Percentiles rank a stretch among this genome's conserved stretches.
Evolutionary conservation across 2,888 invertebrate species (phyloP).

Genomic region (Cantharis flavilabris): DNA sequence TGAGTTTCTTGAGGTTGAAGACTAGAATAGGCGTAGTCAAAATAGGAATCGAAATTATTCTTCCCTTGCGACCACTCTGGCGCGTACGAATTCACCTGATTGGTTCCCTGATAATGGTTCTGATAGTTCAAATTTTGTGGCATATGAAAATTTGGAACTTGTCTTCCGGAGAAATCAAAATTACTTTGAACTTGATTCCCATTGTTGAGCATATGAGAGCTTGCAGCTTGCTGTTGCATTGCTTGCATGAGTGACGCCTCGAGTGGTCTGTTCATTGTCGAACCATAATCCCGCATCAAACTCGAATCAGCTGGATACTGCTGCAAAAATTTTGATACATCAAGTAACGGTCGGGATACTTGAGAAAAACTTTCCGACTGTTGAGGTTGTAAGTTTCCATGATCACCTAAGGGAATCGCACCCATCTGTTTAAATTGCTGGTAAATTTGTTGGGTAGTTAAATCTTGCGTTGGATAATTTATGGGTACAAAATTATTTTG

Average conservation of each 20-base stretch:
- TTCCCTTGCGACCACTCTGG: neutral
- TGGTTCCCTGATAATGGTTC: neutral
- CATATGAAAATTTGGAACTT: neutral
- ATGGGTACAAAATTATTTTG: neutral
- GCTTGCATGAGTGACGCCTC: constrained; percentile 7
- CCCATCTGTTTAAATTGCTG: neutral
- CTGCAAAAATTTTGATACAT: neutral
- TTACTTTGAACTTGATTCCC: neutral
- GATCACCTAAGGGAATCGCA: neutral
- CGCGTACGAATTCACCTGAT: neutral
- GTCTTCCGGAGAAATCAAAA: neutral
- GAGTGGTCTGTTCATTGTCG: constrained; percentile 2
- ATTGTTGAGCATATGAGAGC: neutral
- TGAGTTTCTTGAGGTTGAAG: neutral
- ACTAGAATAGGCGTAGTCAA: neutral
- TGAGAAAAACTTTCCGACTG: neutral
- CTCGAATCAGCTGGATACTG: constrained; percentile 29
- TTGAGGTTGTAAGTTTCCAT: neutral
- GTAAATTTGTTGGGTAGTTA: neutral
- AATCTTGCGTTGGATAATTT: neutral
- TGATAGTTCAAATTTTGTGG: neutral
- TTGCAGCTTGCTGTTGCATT: constrained; percentile 3
- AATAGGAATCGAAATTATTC: neutral
- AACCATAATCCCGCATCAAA: constrained; percentile 30
- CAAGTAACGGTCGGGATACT: neutral